Evolutionary conservation across 2,888 invertebrate genomes (phyloP).

Genomic region (Ophion ventricosus): DNA sequence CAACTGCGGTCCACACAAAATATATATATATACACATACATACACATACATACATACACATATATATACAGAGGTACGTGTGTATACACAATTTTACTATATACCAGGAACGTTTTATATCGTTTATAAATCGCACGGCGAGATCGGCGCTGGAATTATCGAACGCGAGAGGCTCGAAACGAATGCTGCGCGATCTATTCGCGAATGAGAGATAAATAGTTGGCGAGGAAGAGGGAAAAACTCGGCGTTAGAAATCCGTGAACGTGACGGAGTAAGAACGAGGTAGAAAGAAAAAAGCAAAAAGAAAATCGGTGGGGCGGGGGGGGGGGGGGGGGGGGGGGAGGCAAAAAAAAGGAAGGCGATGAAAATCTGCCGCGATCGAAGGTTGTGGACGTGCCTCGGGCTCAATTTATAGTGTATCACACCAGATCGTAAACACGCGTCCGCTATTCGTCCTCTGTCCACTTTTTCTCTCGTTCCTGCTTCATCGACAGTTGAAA

Average conservation of each 20-base stretch:
- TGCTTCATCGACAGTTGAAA: conserved; percentile 7
- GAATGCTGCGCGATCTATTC: conserved; percentile 49
- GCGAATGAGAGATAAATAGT: conserved; percentile 58
- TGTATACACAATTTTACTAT: conserved; percentile 9
- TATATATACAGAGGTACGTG: background rate
- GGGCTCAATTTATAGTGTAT: conserved; percentile 60
- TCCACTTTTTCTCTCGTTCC: conserved; percentile 28
- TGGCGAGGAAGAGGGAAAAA: conserved; percentile 9
- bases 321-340: background rate
- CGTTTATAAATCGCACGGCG: conserved; percentile 66
- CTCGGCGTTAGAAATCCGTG: background rate
- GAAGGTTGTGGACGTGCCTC: conserved; percentile 65
- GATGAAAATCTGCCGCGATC: conserved; percentile 62
- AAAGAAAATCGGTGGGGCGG: conserved; percentile 9
- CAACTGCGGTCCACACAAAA: conserved; percentile 28
- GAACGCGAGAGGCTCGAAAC: conserved; percentile 62
- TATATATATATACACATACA: conserved; percentile 17
- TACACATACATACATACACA: conserved; percentile 15
- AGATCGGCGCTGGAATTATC: conserved; percentile 64
- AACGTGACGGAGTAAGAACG: background rate
- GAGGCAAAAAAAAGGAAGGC: conserved; percentile 54
- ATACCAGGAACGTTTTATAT: conserved; percentile 56
- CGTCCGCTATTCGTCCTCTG: conserved; percentile 56
- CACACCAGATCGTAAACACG: conserved; percentile 28
- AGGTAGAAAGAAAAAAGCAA: conserved; percentile 37